Evolutionary conservation across 1,140 invertebrate species (phyloP).

Genomic region (Chlorops oryzae): DNA sequence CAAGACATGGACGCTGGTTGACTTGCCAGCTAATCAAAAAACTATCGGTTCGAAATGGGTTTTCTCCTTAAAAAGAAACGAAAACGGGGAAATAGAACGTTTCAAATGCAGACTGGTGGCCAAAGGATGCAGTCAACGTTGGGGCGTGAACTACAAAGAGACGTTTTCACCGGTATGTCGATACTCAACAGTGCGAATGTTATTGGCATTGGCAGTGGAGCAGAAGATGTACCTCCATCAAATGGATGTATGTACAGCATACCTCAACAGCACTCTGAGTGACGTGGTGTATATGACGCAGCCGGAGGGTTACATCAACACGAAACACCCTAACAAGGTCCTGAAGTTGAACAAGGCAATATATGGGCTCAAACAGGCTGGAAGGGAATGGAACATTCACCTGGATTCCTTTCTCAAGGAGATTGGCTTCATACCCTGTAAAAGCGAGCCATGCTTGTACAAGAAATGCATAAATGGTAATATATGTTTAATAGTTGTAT

Average conservation of each 20-base stretch:
- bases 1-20: constrained; percentile 18
- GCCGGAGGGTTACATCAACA: constrained; percentile 10
- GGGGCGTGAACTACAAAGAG: constrained; percentile 10
- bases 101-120: constrained; percentile 46
- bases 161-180: constrained; percentile 14
- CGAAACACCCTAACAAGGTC: constrained; percentile 18
- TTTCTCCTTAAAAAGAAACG: constrained; percentile 22
- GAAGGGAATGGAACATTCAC: constrained; percentile 29
- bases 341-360: constrained; percentile 29
- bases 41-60: constrained; percentile 18
- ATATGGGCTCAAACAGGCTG: constrained; percentile 36
- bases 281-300: constrained; percentile 29
- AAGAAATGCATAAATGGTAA: neutral
- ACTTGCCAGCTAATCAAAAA: constrained; percentile 10
- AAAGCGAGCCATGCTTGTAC: neutral
- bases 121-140: constrained; percentile 9
- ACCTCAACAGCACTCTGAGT: constrained; percentile 46
- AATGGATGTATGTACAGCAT: constrained; percentile 46
- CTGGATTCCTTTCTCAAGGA: constrained; percentile 14
- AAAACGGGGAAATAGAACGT: constrained; percentile 12
- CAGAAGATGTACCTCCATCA: constrained; percentile 28
- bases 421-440: neutral
- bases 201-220: constrained; percentile 20
- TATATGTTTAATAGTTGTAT: constrained; percentile 21
- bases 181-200: constrained; percentile 17